Evolutionary conservation across 2,888 invertebrate species (phyloP).

Genomic region (Apeira syringaria): DNA sequence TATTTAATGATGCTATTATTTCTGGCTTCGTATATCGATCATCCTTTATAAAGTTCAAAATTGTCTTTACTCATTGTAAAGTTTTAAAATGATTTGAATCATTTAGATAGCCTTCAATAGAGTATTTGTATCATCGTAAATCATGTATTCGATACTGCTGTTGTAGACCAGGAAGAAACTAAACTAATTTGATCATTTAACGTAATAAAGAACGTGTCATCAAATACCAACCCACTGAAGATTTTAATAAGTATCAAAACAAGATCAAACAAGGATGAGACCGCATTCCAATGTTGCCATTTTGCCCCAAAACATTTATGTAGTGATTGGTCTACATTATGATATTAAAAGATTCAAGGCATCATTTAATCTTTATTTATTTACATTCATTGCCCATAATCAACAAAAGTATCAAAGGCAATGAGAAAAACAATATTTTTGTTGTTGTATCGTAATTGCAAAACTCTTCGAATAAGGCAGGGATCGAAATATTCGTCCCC

Average conservation of each 20-base stretch:
- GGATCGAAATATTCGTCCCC: conserved; percentile 39
- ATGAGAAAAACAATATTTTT: conserved; percentile 38
- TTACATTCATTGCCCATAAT: conserved; percentile 29
- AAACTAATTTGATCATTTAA: neutral
- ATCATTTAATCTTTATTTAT: conserved; percentile 31
- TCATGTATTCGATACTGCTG: conserved; percentile 1
- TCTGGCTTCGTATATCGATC: conserved; percentile 1
- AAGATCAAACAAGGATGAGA: conserved; percentile 19
- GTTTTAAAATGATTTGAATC: neutral
- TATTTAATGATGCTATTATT: conserved; percentile 1
- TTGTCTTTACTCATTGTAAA: neutral
- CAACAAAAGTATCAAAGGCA: conserved; percentile 28
- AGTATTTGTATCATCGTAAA: neutral
- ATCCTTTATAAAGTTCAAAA: neutral
- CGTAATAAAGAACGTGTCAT: conserved; percentile 1
- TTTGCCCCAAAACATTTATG: conserved; percentile 15
- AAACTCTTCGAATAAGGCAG: conserved; percentile 42
- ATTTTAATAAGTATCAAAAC: conserved; percentile 13
- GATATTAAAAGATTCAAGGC: conserved; percentile 23
- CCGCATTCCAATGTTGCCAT: conserved; percentile 24
- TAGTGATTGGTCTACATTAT: conserved; percentile 12
- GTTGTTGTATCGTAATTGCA: conserved; percentile 37
- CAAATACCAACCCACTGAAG: conserved; percentile 11
- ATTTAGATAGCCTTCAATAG: neutral
- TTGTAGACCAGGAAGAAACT: conserved; percentile 10